These are phyloP conservation scores for Drosophila subobscura DNA, from an alignment of 1,140 invertebrate genomes.

Conservation along the genomic window DNA sequence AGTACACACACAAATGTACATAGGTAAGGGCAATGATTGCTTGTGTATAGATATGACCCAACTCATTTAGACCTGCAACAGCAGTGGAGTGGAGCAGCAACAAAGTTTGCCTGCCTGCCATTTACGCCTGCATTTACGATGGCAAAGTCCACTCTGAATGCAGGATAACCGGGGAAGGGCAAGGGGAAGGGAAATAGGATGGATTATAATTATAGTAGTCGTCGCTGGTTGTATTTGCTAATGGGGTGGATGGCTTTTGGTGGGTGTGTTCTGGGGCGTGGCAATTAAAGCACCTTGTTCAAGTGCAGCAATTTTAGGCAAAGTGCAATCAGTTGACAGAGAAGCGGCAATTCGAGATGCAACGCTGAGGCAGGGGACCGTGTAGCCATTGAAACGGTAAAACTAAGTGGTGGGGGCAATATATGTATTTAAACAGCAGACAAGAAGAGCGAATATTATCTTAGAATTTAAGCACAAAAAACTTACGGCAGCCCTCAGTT, in stretches of 20 bases:
- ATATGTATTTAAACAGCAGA: background rate
- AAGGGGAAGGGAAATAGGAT: background rate
- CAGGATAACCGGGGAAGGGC: background rate
- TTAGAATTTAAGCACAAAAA: too few species aligned
- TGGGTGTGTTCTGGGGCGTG: conserved; percentile 39
- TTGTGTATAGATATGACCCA: conserved; percentile 53
- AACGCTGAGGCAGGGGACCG: conserved; percentile 1
- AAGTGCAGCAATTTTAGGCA: conserved; percentile 44
- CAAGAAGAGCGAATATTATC: too few species aligned
- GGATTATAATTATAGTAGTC: conserved; percentile 50
- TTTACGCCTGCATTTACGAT: conserved; percentile 43
- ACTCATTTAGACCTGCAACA: conserved; percentile 58
- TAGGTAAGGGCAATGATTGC: conserved; percentile 25
- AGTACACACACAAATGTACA: conserved; percentile 6
- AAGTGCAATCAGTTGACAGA: conserved; percentile 39
- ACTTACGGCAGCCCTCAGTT: too few species aligned
- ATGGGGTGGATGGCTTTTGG: conserved; percentile 47
- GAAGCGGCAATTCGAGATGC: conserved; percentile 8
- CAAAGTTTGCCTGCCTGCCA: conserved; percentile 49
- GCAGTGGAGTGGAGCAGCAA: conserved; percentile 21
- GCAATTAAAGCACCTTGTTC: conserved; percentile 58
- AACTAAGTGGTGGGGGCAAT: conserved; percentile 6
- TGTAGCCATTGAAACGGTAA: conserved; percentile 23
- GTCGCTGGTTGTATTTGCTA: conserved; percentile 56
- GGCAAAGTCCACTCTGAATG: conserved; percentile 32